A percentile compares a stretch with the other conserved stretches of the same genome.
Evolutionary conservation across 2,113 vertebrate genomes (phyloP).

Genomic region (Pedionomus torquatus): DNA sequence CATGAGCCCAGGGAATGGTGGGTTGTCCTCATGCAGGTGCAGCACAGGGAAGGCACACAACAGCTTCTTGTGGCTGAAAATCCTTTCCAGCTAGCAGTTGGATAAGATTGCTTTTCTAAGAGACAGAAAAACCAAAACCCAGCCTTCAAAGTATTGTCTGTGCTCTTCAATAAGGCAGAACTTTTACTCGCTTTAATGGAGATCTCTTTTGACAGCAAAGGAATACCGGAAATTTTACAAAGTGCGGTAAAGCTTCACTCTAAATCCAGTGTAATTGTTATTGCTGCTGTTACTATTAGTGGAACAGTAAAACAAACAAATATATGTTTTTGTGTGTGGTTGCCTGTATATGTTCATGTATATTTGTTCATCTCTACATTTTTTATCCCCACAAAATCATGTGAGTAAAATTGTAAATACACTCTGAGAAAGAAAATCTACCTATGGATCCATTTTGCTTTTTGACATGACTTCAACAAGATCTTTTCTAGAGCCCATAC

Average conservation of each 20-base stretch:
- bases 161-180: neutral
- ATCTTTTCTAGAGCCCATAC: neutral
- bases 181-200: neutral
- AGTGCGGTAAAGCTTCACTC: too few relatives aligned
- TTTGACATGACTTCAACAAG: neutral
- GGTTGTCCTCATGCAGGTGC: neutral
- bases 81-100: neutral
- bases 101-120: neutral
- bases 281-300: neutral
- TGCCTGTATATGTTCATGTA: neutral
- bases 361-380: neutral
- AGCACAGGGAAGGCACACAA: neutral
- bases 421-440: neutral
- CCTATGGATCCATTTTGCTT: neutral
- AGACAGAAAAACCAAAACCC: neutral
- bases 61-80: neutral
- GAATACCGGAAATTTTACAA: too few relatives aligned
- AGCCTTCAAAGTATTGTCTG: neutral
- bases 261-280: neutral
- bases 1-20: fast-evolving
- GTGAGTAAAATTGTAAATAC: neutral
- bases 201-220: too few relatives aligned
- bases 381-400: neutral
- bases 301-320: neutral
- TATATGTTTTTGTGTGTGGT: neutral